phyloP scores from a whole-genome alignment of 2,113 vertebrate genomes.

The Xyliphius kryptos region DNA sequence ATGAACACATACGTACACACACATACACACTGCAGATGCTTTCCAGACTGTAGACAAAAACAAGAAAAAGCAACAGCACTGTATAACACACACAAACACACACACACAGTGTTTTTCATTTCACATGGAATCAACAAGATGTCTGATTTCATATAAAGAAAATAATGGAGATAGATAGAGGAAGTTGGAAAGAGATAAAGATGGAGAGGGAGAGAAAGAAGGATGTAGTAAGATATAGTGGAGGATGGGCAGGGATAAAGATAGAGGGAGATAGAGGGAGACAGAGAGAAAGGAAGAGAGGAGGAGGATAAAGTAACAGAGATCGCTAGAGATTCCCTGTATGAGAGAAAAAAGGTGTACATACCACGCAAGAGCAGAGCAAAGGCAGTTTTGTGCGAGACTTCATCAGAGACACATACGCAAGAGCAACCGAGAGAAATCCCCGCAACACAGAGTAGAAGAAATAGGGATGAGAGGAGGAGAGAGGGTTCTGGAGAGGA shows the following conservation, averaged over 20 bases:
- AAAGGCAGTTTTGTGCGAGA: conserved; percentile 72
- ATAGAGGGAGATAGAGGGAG: too few species aligned
- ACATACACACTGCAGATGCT: conserved; percentile 21
- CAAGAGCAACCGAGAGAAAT: conserved; percentile 59
- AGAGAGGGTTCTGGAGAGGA: conserved; percentile 5
- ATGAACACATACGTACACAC: background rate
- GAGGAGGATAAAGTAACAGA: too few species aligned
- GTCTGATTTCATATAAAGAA: conserved; percentile 34
- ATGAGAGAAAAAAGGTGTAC: conserved; percentile 52
- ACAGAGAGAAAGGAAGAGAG: background rate
- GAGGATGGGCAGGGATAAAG: too few species aligned
- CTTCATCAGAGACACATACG: conserved; percentile 73
- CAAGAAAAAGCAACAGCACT: too few species aligned
- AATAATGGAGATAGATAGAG: conserved; percentile 41
- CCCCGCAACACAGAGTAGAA: conserved; percentile 63
- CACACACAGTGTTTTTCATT: too few species aligned
- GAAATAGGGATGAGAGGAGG: conserved; percentile 36
- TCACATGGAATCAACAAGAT: too few species aligned
- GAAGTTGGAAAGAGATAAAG: too few species aligned
- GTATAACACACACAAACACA: too few species aligned
- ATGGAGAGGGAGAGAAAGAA: too few species aligned
- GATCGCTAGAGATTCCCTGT: background rate
- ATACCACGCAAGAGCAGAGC: conserved; percentile 75
- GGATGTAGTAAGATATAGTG: too few species aligned
- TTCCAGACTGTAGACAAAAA: too few species aligned